Percentiles rank a stretch among this genome's conserved stretches.
Conservation (phyloP, 2,113 vertebrate genomes). For the Corythornis madagascariensis region DNA sequence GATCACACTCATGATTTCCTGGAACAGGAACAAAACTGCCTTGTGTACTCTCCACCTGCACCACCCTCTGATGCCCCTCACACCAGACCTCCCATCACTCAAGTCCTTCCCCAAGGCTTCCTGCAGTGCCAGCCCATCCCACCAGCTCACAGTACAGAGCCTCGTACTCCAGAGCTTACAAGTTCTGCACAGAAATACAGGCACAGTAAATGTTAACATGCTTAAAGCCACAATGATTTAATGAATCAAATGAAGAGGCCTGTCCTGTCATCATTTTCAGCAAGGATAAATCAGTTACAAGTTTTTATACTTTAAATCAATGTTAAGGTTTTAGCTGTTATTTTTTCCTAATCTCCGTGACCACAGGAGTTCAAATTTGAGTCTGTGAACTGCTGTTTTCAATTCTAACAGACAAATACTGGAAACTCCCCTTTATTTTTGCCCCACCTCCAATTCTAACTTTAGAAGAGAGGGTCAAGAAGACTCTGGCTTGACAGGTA, state of each 20-base stretch:
- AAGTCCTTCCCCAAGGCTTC: not conserved
- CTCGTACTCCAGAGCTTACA: not conserved
- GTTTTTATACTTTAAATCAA: not conserved
- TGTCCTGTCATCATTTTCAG: not conserved
- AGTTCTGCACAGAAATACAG: not conserved
- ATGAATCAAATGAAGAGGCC: not conserved
- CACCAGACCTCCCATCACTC: not conserved
- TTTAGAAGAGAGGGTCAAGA: not conserved
- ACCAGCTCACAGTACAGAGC: no score
- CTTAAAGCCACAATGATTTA: not conserved
- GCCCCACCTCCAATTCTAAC: not conserved
- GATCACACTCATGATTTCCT: not conserved
- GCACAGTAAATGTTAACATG: fast-evolving
- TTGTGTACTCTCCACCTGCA: not conserved
- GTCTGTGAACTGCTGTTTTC: not conserved
- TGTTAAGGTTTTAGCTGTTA: not conserved
- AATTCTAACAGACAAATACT: not conserved
- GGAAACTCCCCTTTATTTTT: not conserved
- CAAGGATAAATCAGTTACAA: not conserved
- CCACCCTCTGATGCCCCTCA: not conserved
- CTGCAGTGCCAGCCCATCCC: not conserved
- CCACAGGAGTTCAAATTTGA: not conserved
- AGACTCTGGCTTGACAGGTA: not conserved
- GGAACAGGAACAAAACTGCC: not conserved
- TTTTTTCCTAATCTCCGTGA: not conserved